A percentile compares a stretch with the other conserved stretches of the same genome.
These are phyloP conservation scores for Uria lomvia DNA, from an alignment of 2,113 vertebrate genomes.

Conservation along the genomic window DNA sequence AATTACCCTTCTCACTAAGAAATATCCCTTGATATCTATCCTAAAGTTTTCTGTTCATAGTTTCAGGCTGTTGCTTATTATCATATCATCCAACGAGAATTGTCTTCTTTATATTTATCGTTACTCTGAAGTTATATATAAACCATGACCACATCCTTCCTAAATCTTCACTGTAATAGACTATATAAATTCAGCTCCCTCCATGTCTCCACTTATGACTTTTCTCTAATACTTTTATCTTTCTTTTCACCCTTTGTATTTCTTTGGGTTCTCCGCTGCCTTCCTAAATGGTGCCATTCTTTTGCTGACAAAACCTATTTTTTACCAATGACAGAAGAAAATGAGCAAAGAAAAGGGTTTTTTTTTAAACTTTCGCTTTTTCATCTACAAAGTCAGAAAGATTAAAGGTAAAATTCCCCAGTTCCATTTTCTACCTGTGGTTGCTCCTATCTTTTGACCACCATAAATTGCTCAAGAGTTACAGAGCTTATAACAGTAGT, in stretches of 20 bases:
- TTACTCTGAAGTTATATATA: background rate
- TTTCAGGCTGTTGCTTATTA: background rate
- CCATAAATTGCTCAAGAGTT: background rate
- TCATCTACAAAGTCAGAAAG: background rate
- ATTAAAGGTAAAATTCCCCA: constrained; percentile 8
- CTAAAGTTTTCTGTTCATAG: background rate
- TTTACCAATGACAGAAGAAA: background rate
- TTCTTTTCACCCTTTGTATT: background rate
- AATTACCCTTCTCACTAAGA: background rate
- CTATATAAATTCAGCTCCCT: background rate
- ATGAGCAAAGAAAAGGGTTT: background rate
- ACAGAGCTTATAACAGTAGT: background rate
- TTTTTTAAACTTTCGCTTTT: background rate
- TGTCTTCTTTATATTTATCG: background rate
- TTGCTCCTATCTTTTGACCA: background rate
- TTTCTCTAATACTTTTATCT: background rate
- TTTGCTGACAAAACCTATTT: background rate
- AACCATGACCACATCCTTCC: background rate
- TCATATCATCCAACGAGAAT: background rate
- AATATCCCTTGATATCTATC: background rate
- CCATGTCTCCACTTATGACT: background rate
- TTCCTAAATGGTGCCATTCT: background rate
- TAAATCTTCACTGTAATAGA: background rate
- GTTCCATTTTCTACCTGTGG: background rate
- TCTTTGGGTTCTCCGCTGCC: background rate